Evolutionary conservation across 2,888 invertebrate genomes (phyloP).

Genomic region (Heteromurus nitidus): DNA sequence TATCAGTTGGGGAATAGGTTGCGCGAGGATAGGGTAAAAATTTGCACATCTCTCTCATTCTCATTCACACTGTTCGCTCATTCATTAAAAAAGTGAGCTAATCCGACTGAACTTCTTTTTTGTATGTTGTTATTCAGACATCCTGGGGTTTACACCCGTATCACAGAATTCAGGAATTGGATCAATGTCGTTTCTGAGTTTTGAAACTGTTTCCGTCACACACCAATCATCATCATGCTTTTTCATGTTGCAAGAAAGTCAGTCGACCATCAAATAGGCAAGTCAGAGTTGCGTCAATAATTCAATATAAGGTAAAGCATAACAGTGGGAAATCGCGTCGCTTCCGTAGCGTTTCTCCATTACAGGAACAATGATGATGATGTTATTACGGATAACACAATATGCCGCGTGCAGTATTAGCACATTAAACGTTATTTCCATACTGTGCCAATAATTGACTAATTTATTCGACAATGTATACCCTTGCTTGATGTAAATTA

Average conservation of each 20-base stretch:
- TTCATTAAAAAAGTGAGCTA: not conserved
- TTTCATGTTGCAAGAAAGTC: not conserved
- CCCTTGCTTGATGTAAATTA: not conserved
- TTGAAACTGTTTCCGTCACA: conserved; percentile 47
- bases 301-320: not conserved
- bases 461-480: conserved; percentile 22
- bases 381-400: not conserved
- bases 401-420: conserved; percentile 29
- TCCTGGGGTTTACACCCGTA: conserved; percentile 74
- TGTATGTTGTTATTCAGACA: conserved; percentile 73
- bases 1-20: conserved; percentile 74
- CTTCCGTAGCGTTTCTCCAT: not conserved
- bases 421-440: conserved; percentile 17
- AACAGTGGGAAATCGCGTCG: not conserved
- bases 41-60: not conserved
- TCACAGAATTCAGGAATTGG: conserved; percentile 74
- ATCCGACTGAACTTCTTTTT: too few species aligned
- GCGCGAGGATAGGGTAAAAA: conserved; percentile 36
- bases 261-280: not conserved
- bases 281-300: not conserved
- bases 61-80: not conserved
- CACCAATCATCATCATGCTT: not conserved
- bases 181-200: conserved; percentile 74
- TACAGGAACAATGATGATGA: not conserved
- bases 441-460: conserved; percentile 25